These are phyloP conservation scores for Periplaneta americana DNA, from an alignment of 1,140 invertebrate species.

Conservation along the genomic window DNA sequence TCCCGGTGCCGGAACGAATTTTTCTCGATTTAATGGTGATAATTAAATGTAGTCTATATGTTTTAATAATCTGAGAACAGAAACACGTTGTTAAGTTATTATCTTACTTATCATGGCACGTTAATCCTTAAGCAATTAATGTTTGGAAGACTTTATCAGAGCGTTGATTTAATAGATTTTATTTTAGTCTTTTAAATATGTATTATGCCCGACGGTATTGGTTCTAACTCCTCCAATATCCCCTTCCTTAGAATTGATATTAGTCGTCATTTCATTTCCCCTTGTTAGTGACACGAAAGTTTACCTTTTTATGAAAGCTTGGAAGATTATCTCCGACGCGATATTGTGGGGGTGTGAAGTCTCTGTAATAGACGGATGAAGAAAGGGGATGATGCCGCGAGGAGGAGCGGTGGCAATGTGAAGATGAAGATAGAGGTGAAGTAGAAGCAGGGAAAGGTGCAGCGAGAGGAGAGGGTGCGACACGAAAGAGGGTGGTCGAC, in stretches of 20 bases:
- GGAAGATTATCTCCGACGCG: not conserved
- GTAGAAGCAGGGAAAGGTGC: not conserved
- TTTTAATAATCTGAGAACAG: no score
- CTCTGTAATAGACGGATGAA: not conserved
- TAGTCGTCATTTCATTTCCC: not conserved
- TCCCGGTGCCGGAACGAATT: no score
- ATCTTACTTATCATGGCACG: no score
- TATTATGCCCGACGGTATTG: no score
- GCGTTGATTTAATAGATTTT: no score
- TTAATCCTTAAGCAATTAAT: no score
- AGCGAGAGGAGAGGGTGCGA: not conserved
- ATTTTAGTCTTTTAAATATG: no score
- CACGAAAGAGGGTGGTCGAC: not conserved
- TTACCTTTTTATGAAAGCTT: not conserved
- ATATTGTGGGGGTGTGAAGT: not conserved
- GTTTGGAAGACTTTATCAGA: no score
- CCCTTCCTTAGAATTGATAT: not conserved
- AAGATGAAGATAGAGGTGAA: not conserved
- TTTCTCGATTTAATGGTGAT: no score
- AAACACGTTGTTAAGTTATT: no score
- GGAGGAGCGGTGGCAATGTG: not conserved
- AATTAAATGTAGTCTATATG: no score
- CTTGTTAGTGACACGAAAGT: not conserved
- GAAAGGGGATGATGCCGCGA: not conserved
- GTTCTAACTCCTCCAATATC: not conserved